These are phyloP conservation scores for Candoia aspera DNA, from an alignment of 2,113 vertebrate genomes.

Conservation along the genomic window DNA sequence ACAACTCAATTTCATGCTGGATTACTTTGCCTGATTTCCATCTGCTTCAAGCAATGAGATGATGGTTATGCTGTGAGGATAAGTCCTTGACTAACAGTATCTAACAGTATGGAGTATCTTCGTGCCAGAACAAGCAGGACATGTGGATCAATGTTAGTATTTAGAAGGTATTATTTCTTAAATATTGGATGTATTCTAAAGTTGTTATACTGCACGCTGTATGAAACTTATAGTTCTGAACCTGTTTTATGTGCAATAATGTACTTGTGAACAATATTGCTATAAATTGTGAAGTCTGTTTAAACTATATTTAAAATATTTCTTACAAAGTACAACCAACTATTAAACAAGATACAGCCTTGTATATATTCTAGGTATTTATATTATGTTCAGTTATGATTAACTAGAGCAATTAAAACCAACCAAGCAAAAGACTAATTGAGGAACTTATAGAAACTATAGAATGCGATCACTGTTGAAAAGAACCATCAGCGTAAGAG, in stretches of 20 bases:
- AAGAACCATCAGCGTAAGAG: slow-evolving; percentile 54
- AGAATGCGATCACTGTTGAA: slow-evolving; percentile 34
- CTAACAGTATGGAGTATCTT: no score
- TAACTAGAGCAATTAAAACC: slow-evolving; percentile 45
- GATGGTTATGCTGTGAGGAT: no score
- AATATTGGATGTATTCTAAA: not conserved
- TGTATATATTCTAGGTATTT: not conserved
- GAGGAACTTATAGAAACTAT: slow-evolving; percentile 47
- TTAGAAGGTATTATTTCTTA: not conserved
- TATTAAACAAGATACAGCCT: slow-evolving; percentile 28
- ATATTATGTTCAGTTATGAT: slow-evolving; percentile 43
- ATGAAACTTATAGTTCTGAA: not conserved
- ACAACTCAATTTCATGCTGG: no score
- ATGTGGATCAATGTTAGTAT: not conserved
- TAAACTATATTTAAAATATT: not conserved
- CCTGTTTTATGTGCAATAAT: slow-evolving; percentile 20
- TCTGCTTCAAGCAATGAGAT: no score
- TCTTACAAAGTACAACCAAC: not conserved
- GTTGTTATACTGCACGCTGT: rapidly evolving
- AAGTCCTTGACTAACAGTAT: no score
- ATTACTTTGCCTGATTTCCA: no score
- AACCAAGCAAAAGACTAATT: slow-evolving; percentile 48
- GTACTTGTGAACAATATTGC: slow-evolving; percentile 36
- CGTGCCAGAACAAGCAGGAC: no score
- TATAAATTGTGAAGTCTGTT: not conserved